These are phyloP conservation scores for Thoracochromis brauschi DNA, from an alignment of 2,113 vertebrate genomes.

Conservation along the genomic window DNA sequence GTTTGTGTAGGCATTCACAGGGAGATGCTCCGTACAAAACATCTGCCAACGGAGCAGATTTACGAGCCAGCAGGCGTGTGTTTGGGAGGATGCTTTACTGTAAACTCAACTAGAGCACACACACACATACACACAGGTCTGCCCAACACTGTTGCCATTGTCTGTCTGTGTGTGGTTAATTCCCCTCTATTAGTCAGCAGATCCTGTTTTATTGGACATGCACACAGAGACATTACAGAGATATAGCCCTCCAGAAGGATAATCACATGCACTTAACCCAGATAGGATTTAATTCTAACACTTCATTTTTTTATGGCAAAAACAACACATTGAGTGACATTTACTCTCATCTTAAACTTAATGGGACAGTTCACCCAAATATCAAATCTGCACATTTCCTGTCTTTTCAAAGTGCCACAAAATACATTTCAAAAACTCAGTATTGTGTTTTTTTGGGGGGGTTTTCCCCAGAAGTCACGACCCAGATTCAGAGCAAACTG, in stretches of 20 bases:
- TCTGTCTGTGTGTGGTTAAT: constrained; percentile 12
- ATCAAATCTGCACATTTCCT: not conserved
- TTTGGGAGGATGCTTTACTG: constrained; percentile 31
- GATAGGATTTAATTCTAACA: not conserved
- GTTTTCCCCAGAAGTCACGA: too few species aligned
- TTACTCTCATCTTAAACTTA: not conserved
- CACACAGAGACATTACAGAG: not conserved
- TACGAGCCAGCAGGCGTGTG: constrained; percentile 3
- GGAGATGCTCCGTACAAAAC: constrained; percentile 33
- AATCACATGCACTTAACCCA: not conserved
- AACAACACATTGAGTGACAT: not conserved
- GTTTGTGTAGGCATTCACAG: not conserved
- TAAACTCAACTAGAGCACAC: not conserved
- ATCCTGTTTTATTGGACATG: not conserved
- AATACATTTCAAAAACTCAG: not conserved
- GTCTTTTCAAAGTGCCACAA: not conserved
- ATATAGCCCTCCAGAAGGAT: not conserved
- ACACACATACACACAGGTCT: not conserved
- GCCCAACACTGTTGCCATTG: constrained; percentile 29
- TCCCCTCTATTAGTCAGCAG: constrained; percentile 22
- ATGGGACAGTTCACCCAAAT: not conserved
- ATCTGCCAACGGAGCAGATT: constrained; percentile 49
- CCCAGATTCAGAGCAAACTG: too few species aligned
- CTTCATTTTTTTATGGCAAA: not conserved
- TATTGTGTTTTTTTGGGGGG: too few species aligned